Base-by-base conservation (phyloP, 2,797 vertebrate genomes). In the Parotocinclus haroldoi region DNA sequence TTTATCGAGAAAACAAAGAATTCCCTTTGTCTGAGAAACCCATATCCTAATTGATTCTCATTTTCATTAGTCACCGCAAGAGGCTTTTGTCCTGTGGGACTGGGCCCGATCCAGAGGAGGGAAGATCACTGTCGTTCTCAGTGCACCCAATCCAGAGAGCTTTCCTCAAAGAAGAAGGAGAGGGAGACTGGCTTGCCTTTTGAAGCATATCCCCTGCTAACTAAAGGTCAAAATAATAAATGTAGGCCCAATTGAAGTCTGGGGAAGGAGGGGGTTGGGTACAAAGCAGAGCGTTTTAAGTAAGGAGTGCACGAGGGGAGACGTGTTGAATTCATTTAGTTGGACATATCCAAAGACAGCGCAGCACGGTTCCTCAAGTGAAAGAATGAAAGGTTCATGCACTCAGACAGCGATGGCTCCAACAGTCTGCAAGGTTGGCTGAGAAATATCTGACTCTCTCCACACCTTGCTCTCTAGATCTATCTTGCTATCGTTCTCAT, bases 181-280 rank as follows among this genome's bases (percentile, higher is more conserved):
- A 67, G 72, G 44, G 76, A 81, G 73, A 37, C 49, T 78, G 76
- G 68, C 79, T 72, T 75, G 64, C 74, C 88, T 91, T 91, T 90
- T 88, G 90, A 85, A 86, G 86, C 75, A 75, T 78, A 78, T 63
- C 83, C 83, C 80, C 82, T 72, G 79, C 84, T 83, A 87, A 86
- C 81, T 76, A 90, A 89, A 91, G 88, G 89, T 91, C 88, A 91
- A 91, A 91, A 89, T 90, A 92, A 91, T 89, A 91, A 90, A 91
- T 89, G 89, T 90, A 89, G 84, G 83, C 82, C 81, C 86, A 88
- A 87, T 86, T 88, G 85, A 89, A 87, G 86, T 80, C 82, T 84
- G 54, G 58, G 68, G 54, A 64, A 68, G 36, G 46, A 52, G 73
- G 73, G 75, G 78, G 76, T 77, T 66, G 63, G 62, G 73, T 58